Percentiles rank a stretch among this genome's conserved stretches.
phyloP scores from a whole-genome alignment of 2,113 vertebrate species.

The Toxostoma redivivum region DNA sequence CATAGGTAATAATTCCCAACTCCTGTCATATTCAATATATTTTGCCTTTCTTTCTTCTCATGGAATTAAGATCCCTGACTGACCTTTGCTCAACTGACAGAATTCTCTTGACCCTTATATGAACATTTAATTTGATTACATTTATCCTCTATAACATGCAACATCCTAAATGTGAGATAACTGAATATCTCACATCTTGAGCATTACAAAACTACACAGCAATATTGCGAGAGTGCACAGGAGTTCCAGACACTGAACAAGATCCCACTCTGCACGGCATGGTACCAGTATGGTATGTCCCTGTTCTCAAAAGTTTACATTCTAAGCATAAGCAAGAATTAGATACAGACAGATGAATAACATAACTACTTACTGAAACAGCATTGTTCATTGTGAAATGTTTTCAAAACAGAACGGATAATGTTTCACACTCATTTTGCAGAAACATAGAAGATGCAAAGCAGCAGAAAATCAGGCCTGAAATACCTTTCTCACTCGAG shows the following conservation, averaged over 20 bases:
- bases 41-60: background rate
- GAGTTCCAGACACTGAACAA: background rate
- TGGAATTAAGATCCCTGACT: background rate
- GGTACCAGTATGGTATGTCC: background rate
- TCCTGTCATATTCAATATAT: background rate
- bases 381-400: background rate
- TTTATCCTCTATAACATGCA: background rate
- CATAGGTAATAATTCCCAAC: background rate
- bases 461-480: background rate
- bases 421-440: background rate
- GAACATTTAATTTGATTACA: background rate
- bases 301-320: slow-evolving; percentile 12
- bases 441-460: background rate
- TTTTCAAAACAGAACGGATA: background rate
- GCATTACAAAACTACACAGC: background rate
- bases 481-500: background rate
- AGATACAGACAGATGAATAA: background rate
- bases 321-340: slow-evolving; percentile 8
- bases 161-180: background rate
- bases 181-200: background rate
- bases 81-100: background rate
- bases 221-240: background rate
- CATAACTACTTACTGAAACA: background rate
- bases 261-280: background rate
- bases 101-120: background rate